These are phyloP conservation scores for Oplegnathus fasciatus DNA, from an alignment of 2,113 vertebrate species.

Conservation along the genomic window DNA sequence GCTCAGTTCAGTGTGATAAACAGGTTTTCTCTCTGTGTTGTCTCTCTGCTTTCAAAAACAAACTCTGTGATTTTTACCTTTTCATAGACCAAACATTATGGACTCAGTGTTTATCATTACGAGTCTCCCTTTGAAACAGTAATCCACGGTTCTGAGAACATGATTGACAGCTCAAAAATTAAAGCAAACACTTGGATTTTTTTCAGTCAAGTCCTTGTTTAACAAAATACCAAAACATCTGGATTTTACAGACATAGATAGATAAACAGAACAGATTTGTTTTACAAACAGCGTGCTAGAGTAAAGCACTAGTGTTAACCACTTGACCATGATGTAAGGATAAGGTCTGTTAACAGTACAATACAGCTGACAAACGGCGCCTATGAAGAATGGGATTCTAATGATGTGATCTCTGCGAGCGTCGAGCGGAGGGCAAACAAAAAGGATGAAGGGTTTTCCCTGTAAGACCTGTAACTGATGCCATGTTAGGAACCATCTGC, in stretches of 20 bases:
- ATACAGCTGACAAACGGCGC: constrained; percentile 85
- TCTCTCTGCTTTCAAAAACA: constrained; percentile 51
- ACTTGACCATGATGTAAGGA: constrained; percentile 77
- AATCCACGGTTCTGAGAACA: not conserved
- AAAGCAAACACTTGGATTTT: constrained; percentile 24
- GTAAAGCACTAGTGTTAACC: constrained; percentile 69
- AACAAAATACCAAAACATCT: constrained; percentile 7
- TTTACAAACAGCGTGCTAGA: constrained; percentile 1
- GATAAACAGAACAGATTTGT: not conserved
- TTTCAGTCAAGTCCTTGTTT: constrained; percentile 8
- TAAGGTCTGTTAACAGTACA: constrained; percentile 85
- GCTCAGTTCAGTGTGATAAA: constrained; percentile 54
- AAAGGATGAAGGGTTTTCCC: constrained; percentile 90
- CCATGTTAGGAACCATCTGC: constrained; percentile 94
- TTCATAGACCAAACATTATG: constrained; percentile 41
- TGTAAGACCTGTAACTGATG: constrained; percentile 93
- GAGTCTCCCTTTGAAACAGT: constrained; percentile 41
- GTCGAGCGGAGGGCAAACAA: constrained; percentile 74
- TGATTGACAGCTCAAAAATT: constrained; percentile 19
- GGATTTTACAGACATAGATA: constrained; percentile 11
- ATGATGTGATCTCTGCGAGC: constrained; percentile 80
- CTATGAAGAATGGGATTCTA: constrained; percentile 92
- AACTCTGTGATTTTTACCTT: constrained; percentile 41
- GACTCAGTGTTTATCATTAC: constrained; percentile 27
- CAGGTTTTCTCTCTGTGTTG: constrained; percentile 43